Evolutionary conservation across 2,113 vertebrate species (phyloP), one percentile per base, ranked within the genome.

Genomic region (Nycticryphes semicollaris): DNA sequence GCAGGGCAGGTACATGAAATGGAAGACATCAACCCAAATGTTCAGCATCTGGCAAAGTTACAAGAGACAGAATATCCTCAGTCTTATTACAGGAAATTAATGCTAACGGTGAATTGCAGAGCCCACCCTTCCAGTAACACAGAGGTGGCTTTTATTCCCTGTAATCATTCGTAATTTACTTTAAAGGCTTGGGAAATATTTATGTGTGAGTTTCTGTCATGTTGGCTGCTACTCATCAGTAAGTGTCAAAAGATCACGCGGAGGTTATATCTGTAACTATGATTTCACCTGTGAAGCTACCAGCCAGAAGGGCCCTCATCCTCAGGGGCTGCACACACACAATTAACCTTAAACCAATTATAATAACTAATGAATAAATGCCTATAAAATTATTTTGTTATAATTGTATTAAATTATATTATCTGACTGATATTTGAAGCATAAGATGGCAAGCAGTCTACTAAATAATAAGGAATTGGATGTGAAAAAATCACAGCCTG

Each of bases 151-250:
- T 92, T 94, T 89, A 50, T 41, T 84, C 74, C 27, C 84, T 79
- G 30, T 72, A 75, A 91, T 75, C 3, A 67, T 75, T 73, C 35
- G 20, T 79, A 82, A 85, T 91, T 94, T 94, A 62, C 19, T 84
- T 84, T 80, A 85, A 87, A 94, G 51, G 31, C 60, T 79, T 91
- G 41, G 57, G 68, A 96, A 94, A 91, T 82, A 89, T 79, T 94
- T 87, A 69, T 66, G 35, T 1, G 4, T 43, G 4, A 78, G 47
- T 95, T 84, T 82, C 66, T 78, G 62, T 72, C 84, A 37, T 27
- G 35, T 53, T 75, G 24, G 31, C 27, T 69, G 35, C 27, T 76
- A 57, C 39, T 94, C 8, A 75, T 72, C 73, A 56, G 7, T 63
- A 86, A 76, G 35, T 41, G 37, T 50, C 91, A 70, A 77, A 90